A percentile compares a stretch with the other conserved stretches of the same genome.
phyloP scores from a whole-genome alignment of 2,888 invertebrate species.

The Andrena chrysosceles region DNA sequence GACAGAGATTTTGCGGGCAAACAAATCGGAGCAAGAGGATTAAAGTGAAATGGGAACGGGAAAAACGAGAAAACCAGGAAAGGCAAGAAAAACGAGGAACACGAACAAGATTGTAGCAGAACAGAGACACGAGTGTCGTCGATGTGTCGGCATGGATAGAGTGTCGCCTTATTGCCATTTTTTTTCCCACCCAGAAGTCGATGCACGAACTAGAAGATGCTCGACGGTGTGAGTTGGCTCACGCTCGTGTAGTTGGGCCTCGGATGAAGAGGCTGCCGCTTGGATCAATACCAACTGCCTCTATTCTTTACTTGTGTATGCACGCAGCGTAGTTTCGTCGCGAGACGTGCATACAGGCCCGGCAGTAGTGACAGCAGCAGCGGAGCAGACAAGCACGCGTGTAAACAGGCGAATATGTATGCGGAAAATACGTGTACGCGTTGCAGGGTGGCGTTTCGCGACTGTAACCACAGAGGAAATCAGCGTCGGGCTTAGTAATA shows the following conservation, averaged over 20 bases:
- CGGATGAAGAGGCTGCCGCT: conserved; percentile 75
- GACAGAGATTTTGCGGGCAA: conserved; percentile 15
- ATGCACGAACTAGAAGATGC: conserved; percentile 58
- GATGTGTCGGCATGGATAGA: background rate
- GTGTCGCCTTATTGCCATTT: conserved; percentile 30
- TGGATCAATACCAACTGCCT: conserved; percentile 83
- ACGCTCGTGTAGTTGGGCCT: conserved; percentile 66
- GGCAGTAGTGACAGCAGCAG: background rate
- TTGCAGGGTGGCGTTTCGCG: background rate
- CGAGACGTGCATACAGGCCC: background rate
- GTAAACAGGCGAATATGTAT: background rate
- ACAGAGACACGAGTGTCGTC: background rate
- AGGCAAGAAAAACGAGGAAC: background rate
- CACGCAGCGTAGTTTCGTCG: conserved; percentile 64
- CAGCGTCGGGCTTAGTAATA: background rate
- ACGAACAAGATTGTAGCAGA: background rate
- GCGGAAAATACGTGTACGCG: background rate
- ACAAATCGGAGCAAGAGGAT: conserved; percentile 19
- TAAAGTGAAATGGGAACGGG: background rate
- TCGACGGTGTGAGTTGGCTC: conserved; percentile 59
- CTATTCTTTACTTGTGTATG: conserved; percentile 80
- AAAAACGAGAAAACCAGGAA: background rate
- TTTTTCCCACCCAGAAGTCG: conserved; percentile 46
- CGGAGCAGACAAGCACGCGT: background rate
- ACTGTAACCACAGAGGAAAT: conserved; percentile 7